A percentile compares a stretch with the other conserved stretches of the same genome.
These are phyloP conservation scores for Zaprionus africanus DNA, from an alignment of 1,140 invertebrate species.

Conservation along the genomic window DNA sequence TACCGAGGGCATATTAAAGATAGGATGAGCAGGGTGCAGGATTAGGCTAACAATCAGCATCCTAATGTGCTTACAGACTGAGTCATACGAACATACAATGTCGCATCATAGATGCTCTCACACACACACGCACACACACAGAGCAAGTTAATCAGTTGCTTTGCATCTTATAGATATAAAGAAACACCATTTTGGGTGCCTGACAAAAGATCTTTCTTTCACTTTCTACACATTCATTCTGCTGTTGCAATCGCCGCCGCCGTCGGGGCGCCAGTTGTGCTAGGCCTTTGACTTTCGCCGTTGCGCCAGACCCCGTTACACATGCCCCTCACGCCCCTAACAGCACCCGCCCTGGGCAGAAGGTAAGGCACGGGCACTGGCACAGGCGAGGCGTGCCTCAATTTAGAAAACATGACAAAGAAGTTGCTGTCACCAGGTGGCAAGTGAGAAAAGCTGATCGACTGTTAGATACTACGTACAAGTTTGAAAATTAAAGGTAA, in stretches of 20 bases:
- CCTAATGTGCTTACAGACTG: too few species aligned
- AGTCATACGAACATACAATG: too few species aligned
- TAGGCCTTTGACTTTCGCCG: slow-evolving; percentile 47
- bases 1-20: too few species aligned
- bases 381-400: slow-evolving; percentile 15
- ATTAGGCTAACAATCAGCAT: too few species aligned
- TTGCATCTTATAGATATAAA: slow-evolving; percentile 14
- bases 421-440: slow-evolving; percentile 37
- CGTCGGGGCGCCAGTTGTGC: slow-evolving; percentile 4
- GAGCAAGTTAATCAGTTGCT: slow-evolving; percentile 3
- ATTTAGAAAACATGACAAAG: slow-evolving; percentile 40
- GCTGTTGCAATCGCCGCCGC: slow-evolving; percentile 31
- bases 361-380: slow-evolving; percentile 13
- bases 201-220: slow-evolving; percentile 47
- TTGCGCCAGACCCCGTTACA: slow-evolving; percentile 16
- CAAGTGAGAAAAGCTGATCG: background rate
- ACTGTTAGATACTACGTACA: background rate
- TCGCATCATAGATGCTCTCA: background rate
- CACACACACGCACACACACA: background rate
- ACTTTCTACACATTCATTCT: slow-evolving; percentile 53
- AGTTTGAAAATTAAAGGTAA: background rate
- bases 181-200: background rate
- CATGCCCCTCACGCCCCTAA: background rate
- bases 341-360: background rate
- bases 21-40: too few species aligned